Conservation (phyloP, 2,797 vertebrate genomes). For the Enteromius radiatus region DNA sequence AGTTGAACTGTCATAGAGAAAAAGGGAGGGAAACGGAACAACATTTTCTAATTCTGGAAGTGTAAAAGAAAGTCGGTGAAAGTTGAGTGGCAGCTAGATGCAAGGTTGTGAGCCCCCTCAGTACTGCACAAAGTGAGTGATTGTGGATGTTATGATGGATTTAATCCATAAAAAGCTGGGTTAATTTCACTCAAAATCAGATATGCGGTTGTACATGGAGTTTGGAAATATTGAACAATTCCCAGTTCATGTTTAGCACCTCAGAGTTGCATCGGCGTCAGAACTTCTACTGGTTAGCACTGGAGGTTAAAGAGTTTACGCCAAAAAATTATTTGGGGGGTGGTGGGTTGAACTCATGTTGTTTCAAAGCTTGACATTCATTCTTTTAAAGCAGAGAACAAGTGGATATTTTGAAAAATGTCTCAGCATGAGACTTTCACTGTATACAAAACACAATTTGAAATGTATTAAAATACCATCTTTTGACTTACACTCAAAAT, state of each 20-base stretch:
- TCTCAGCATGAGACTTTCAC: not conserved
- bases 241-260: not conserved
- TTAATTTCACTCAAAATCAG: not conserved
- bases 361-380: not conserved
- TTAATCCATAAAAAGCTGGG: not conserved
- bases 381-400: not conserved
- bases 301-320: not conserved
- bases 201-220: not conserved
- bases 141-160: not conserved
- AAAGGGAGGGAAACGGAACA: conserved; percentile 26
- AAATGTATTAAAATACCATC: not conserved
- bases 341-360: not conserved
- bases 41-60: conserved; percentile 21
- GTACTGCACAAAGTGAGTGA: not conserved
- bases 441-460: not conserved
- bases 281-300: not conserved
- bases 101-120: conserved; percentile 13
- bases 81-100: conserved; percentile 41
- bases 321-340: not conserved
- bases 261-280: not conserved
- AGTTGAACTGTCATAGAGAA: conserved; percentile 55
- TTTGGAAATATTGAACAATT: not conserved
- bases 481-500: not conserved
- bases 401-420: not conserved
- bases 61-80: conserved; percentile 43